A percentile compares a stretch with the other conserved stretches of the same genome.
Evolutionary conservation across 2,888 invertebrate species (phyloP).

Genomic region (Syritta pipiens): DNA sequence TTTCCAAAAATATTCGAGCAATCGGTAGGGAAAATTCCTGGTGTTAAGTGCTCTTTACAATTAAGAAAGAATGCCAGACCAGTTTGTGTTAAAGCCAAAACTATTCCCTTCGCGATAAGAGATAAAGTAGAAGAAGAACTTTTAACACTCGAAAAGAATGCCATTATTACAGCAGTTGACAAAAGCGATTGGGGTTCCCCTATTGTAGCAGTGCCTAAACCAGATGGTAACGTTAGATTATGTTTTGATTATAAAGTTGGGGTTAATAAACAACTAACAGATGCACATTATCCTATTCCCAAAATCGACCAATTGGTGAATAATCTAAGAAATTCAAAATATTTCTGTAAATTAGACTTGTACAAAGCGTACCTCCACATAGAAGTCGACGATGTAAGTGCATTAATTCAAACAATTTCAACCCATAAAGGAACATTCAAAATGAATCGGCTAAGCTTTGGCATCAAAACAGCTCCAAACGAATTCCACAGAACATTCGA

Average conservation of each 20-base stretch:
- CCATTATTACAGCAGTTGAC: constrained; percentile 57
- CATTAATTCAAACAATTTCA: constrained; percentile 26
- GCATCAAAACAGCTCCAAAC: constrained; percentile 46
- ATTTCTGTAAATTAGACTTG: constrained; percentile 71
- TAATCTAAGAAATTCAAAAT: constrained; percentile 66
- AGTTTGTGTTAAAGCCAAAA: background rate
- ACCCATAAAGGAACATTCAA: constrained; percentile 37
- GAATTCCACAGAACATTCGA: constrained; percentile 39
- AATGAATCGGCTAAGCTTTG: constrained; percentile 45
- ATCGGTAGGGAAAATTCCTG: background rate
- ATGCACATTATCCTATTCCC: constrained; percentile 11
- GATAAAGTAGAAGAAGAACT: constrained; percentile 29
- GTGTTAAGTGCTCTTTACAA: background rate
- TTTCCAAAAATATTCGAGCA: constrained; percentile 3
- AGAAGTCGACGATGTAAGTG: constrained; percentile 44
- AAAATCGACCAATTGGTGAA: constrained; percentile 70
- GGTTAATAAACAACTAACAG: constrained; percentile 12
- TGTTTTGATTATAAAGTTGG: constrained; percentile 64
- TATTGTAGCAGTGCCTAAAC: constrained; percentile 16
- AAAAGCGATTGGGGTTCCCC: constrained; percentile 26
- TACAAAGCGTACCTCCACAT: too few species aligned
- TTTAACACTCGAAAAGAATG: constrained; percentile 15
- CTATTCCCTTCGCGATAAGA: constrained; percentile 2
- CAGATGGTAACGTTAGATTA: constrained; percentile 58
- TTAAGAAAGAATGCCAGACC: constrained; percentile 6